A percentile compares a stretch with the other conserved stretches of the same genome.
phyloP scores from a whole-genome alignment of 2,888 invertebrate species.

The Agrilus cyanescens region DNA sequence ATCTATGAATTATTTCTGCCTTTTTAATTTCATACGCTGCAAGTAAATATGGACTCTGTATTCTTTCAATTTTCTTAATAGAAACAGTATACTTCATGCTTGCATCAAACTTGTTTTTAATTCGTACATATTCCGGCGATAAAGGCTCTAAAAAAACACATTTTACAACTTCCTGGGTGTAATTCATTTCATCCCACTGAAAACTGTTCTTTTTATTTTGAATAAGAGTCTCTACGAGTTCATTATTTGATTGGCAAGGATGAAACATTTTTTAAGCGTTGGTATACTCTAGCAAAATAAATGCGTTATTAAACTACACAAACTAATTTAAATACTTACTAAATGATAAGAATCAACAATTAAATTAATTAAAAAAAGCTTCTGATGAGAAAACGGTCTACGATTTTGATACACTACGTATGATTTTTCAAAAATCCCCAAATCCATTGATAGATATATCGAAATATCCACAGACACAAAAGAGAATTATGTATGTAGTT shows the following conservation, averaged over 20 bases:
- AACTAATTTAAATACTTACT: too few species aligned
- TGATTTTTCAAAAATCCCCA: too few species aligned
- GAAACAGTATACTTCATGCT: constrained; percentile 8
- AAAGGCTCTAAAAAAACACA: not conserved
- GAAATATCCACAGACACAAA: too few species aligned
- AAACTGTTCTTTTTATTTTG: not conserved
- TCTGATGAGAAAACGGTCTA: too few species aligned
- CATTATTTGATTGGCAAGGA: constrained; percentile 1
- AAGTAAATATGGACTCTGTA: constrained; percentile 12
- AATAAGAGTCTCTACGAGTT: not conserved
- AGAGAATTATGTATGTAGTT: too few species aligned
- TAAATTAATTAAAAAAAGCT: too few species aligned
- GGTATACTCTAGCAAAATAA: too few species aligned
- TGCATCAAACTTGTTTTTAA: constrained; percentile 6
- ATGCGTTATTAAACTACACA: too few species aligned
- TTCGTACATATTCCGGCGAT: constrained; percentile 1
- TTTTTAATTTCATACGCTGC: constrained; percentile 15
- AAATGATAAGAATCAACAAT: too few species aligned
- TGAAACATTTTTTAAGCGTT: not conserved
- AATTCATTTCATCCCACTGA: too few species aligned
- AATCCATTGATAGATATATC: too few species aligned
- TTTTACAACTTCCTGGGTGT: not conserved
- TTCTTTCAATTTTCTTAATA: constrained; percentile 10
- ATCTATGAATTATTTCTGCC: constrained; percentile 12
- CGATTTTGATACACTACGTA: too few species aligned